phyloP scores from a whole-genome alignment of 2,888 invertebrate genomes.

The Eupeodes latifasciatus region DNA sequence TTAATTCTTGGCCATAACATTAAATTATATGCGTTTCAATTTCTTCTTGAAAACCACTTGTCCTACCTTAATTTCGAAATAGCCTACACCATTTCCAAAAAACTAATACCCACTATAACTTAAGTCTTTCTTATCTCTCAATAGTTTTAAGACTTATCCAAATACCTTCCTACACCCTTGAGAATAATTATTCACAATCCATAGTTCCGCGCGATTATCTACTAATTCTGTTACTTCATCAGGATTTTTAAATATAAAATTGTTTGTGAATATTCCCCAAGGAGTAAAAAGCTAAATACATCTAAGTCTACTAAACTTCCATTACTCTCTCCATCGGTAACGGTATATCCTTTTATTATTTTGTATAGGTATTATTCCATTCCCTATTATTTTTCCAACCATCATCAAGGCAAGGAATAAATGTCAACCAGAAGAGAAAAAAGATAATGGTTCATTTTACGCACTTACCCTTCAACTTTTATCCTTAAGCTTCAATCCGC shows the following conservation, averaged over 20 bases:
- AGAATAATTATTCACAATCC: not conserved
- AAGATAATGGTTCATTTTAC: conserved; percentile 15
- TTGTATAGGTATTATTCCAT: too few species aligned
- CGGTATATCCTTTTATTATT: not conserved
- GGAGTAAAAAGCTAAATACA: not conserved
- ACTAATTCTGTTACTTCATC: not conserved
- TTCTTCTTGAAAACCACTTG: too few species aligned
- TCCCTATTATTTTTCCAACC: not conserved
- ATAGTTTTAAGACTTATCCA: too few species aligned
- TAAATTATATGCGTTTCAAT: too few species aligned
- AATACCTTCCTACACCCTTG: too few species aligned
- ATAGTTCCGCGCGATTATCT: not conserved
- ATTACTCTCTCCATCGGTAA: not conserved
- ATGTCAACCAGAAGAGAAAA: not conserved
- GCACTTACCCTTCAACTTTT: conserved; percentile 72
- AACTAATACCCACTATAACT: too few species aligned
- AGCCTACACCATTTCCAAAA: too few species aligned
- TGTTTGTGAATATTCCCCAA: not conserved
- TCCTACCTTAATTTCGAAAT: too few species aligned
- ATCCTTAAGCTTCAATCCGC: conserved; percentile 70
- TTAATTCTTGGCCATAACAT: too few species aligned
- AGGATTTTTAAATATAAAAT: not conserved
- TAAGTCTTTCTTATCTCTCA: too few species aligned
- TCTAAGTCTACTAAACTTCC: not conserved
- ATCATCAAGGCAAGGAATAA: not conserved